Conservation (phyloP, 2,888 invertebrate genomes). For the Lissocephala sabroskyi region DNA sequence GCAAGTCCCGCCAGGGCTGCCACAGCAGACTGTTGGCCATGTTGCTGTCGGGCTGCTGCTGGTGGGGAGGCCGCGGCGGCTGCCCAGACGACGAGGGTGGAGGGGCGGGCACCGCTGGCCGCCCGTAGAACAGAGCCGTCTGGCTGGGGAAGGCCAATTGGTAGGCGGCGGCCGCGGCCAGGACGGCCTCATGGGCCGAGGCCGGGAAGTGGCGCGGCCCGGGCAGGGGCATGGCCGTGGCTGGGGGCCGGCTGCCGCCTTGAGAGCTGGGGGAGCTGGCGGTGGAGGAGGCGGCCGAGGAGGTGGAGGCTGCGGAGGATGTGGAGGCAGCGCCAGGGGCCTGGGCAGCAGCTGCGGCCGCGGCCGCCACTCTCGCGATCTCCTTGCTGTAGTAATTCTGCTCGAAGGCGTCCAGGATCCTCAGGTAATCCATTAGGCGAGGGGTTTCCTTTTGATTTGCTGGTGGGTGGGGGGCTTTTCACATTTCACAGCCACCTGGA, state of each 20-base stretch:
- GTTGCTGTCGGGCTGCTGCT: constrained; percentile 53
- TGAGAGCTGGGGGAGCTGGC: constrained; percentile 48
- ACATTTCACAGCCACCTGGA: too few relatives aligned
- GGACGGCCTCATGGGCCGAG: constrained; percentile 29
- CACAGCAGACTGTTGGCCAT: constrained; percentile 69
- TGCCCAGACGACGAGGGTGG: constrained; percentile 24
- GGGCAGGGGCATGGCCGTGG: too few relatives aligned
- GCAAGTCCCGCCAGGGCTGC: constrained; percentile 71
- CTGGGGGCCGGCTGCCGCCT: constrained; percentile 9
- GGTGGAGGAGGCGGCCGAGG: constrained; percentile 43
- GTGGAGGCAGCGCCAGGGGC: neutral
- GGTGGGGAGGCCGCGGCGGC: constrained; percentile 14
- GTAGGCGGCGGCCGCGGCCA: constrained; percentile 30
- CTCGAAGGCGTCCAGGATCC: constrained; percentile 68
- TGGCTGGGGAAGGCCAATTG: constrained; percentile 29
- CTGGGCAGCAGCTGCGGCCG: constrained; percentile 31
- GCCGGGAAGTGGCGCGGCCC: constrained; percentile 24
- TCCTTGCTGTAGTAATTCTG: constrained; percentile 65
- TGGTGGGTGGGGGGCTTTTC: too few relatives aligned
- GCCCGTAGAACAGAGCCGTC: constrained; percentile 31
- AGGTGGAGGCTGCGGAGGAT: constrained; percentile 12
- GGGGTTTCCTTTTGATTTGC: too few relatives aligned
- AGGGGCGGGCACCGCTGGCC: constrained; percentile 24
- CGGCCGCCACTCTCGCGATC: constrained; percentile 55
- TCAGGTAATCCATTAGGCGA: constrained; percentile 71